Base-by-base conservation (phyloP, 2,113 vertebrate species). In the Phocoena sinus region DNA sequence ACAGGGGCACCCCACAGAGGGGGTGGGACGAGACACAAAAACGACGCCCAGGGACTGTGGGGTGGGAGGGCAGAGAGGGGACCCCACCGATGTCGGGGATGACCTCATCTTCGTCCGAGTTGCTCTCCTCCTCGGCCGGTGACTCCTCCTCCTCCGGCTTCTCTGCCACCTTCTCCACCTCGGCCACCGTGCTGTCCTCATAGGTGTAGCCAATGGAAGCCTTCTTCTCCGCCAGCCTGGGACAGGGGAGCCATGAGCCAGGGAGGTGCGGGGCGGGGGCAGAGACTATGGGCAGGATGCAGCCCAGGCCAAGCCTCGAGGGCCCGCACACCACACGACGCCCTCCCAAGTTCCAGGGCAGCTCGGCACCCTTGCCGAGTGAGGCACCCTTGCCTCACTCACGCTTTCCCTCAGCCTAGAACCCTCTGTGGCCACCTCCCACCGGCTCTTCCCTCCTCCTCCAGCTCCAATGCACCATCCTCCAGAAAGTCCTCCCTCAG, bases 181-280 rank as follows among this genome's bases (percentile, higher is more conserved):
- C 99, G 0, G 99, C 98, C 97, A 99, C 99, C 0, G 99, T 99
- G 98, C 99, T 99, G 98, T 99, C 99, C 95, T 99, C 99, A 0
- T 99, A 99, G 0, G 99, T 99, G 98, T 99, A 99, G 31, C 99
- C 99, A 0, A 99, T 99, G 23, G 99, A 99, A 0, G 99, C 99
- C 85, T 99, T 99, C 96, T 99, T 99, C 88, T 99, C 99, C 0
- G 99, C 98, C 65, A 99, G 97, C 98, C 99, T 99, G 97, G 18
- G 50, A 20, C 0, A 0, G 50, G 56, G 77, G 3, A 79, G 47
- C 36, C 0, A 0, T 96, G 47, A 97, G 81, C 63, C 89, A 47
- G 21, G 15, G 44, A 31, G 23, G 14, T 0, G 21, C 44, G 5
- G 53, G 53, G 53, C 28, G 31, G 28, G 65, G 25, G 77, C 20